A percentile compares a stretch with the other conserved stretches of the same genome.
These are phyloP conservation scores for Drosophila paranaensis DNA, from an alignment of 2,888 invertebrate genomes.

Conservation along the genomic window DNA sequence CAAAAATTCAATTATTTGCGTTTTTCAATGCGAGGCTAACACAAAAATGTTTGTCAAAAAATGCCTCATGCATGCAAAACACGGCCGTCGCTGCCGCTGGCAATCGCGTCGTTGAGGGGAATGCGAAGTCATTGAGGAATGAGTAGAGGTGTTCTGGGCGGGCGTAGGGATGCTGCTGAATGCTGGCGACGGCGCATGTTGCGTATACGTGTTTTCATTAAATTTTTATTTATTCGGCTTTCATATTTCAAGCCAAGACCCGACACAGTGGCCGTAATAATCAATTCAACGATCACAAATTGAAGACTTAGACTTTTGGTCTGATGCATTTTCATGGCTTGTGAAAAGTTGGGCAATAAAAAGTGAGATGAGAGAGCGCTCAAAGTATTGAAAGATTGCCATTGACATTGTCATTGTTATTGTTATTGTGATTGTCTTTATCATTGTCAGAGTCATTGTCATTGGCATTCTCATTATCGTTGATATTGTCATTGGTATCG, in stretches of 20 bases:
- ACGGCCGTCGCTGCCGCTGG: constrained; percentile 35
- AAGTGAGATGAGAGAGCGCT: no score
- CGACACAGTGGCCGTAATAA: constrained; percentile 11
- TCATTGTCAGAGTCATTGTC: background rate
- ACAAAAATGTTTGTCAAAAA: constrained; percentile 61
- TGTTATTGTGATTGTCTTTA: background rate
- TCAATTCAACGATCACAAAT: background rate
- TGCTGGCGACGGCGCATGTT: constrained; percentile 44
- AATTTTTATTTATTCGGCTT: constrained; percentile 69
- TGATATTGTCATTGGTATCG: background rate
- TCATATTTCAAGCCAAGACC: constrained; percentile 46
- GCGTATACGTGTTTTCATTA: constrained; percentile 76
- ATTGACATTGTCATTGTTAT: constrained; percentile 1
- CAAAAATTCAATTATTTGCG: constrained; percentile 74
- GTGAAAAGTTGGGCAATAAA: background rate
- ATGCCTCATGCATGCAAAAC: constrained; percentile 65
- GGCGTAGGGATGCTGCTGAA: constrained; percentile 1
- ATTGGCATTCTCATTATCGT: background rate
- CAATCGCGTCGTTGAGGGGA: constrained; percentile 23
- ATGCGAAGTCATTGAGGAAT: background rate
- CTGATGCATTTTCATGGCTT: background rate
- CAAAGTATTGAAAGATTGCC: no score
- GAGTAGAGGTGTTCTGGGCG: constrained; percentile 1
- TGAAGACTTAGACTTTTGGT: background rate
- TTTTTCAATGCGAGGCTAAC: constrained; percentile 58